A percentile compares a stretch with the other conserved stretches of the same genome.
These are phyloP conservation scores for Rhabdomys pumilio DNA, from an alignment of 2,797 vertebrate species.

Conservation along the genomic window DNA sequence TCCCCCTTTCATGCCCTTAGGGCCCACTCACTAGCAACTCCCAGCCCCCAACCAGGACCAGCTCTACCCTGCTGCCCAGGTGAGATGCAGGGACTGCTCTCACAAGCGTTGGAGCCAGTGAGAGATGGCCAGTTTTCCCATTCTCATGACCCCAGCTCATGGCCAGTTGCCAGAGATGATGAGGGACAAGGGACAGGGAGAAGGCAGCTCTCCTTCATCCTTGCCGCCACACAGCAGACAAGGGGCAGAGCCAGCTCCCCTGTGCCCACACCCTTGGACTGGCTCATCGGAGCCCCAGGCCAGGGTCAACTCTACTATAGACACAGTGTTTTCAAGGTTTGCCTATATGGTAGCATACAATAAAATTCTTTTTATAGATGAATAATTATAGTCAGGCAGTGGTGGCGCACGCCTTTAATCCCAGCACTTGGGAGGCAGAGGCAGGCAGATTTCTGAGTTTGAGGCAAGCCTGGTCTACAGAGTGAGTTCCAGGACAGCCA, in stretches of 20 bases:
- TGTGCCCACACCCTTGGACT: neutral
- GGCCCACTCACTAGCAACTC: neutral
- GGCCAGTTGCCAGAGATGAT: neutral
- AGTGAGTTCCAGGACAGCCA: too few species aligned
- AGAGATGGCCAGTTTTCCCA: neutral
- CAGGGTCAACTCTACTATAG: neutral
- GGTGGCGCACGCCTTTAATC: too few species aligned
- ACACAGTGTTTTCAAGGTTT: neutral
- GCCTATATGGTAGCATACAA: neutral
- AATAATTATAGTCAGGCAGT: neutral
- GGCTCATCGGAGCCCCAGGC: neutral
- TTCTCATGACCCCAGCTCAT: neutral
- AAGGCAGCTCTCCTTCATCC: neutral
- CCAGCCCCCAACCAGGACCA: neutral
- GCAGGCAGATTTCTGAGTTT: too few species aligned
- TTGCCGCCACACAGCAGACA: neutral
- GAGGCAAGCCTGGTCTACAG: too few species aligned
- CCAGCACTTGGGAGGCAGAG: too few species aligned
- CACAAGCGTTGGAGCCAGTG: neutral
- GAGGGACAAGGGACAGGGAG: neutral
- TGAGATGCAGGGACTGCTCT: neutral
- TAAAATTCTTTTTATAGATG: neutral
- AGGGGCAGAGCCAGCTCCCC: neutral
- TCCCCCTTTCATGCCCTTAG: neutral
- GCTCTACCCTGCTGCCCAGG: neutral